Evolutionary conservation across 2,888 invertebrate genomes (phyloP).

Genomic region (Euzetes globulus): DNA sequence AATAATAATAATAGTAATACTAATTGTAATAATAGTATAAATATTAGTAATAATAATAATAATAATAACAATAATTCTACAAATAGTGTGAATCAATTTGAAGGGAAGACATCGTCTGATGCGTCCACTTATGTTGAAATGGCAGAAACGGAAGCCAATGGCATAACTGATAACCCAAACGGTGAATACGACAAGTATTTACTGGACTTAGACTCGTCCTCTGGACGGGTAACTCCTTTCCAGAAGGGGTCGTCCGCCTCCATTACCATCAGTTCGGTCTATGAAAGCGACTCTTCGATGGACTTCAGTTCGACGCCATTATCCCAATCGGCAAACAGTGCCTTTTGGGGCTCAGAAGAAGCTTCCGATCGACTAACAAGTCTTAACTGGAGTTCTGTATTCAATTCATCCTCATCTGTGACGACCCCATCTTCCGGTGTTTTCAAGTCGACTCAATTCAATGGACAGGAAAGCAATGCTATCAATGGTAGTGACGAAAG

Average conservation of each 20-base stretch:
- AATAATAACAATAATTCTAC: too few relatives aligned
- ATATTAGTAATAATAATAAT: not conserved
- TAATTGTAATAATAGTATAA: too few relatives aligned
- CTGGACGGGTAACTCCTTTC: conserved; percentile 41
- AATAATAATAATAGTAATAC: conserved; percentile 1
- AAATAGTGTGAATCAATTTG: not conserved
- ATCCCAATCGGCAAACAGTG: conserved; percentile 32
- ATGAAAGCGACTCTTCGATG: conserved; percentile 1
- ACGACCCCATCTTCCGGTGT: conserved; percentile 34
- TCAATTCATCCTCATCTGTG: conserved; percentile 58
- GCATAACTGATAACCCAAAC: not conserved
- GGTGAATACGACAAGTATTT: conserved; percentile 40
- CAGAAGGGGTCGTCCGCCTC: not conserved
- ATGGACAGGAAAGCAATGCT: conserved; percentile 11
- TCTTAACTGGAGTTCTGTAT: conserved; percentile 85
- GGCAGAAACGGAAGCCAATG: not conserved
- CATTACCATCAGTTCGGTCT: not conserved
- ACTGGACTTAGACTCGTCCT: conserved; percentile 37
- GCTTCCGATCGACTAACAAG: conserved; percentile 63
- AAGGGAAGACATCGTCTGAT: not conserved
- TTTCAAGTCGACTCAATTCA: conserved; percentile 2
- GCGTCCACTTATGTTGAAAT: not conserved
- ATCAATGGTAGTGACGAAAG: conserved; percentile 11
- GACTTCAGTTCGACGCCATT: not conserved
- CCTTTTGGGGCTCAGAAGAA: conserved; percentile 40